Evolutionary conservation across 2,888 invertebrate species (phyloP).

Genomic region (Acronicta aceris): DNA sequence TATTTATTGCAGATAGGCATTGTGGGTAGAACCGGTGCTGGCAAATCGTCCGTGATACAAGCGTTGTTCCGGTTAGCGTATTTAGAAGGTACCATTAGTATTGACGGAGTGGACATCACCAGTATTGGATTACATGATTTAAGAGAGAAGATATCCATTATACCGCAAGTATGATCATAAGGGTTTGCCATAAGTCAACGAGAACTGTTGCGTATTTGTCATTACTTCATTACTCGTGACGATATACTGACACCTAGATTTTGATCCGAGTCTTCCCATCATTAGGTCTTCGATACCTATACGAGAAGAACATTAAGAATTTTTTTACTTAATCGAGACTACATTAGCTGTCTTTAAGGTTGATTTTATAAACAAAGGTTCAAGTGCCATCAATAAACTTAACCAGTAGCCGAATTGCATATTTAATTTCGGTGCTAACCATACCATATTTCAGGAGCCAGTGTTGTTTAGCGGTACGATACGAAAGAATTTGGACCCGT

Average conservation of each 20-base stretch:
- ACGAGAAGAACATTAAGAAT: no score
- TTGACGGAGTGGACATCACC: slow-evolving; percentile 91
- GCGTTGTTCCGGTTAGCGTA: slow-evolving; percentile 91
- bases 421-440: neutral
- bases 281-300: no score
- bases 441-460: slow-evolving; percentile 90
- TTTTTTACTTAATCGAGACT: no score
- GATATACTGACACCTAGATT: no score
- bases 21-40: slow-evolving; percentile 91
- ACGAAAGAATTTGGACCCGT: slow-evolving; percentile 94
- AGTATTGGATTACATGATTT: slow-evolving; percentile 90
- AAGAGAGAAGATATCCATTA: slow-evolving; percentile 90
- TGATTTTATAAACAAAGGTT: no score
- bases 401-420: no score
- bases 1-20: slow-evolving; percentile 87
- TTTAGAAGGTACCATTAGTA: slow-evolving; percentile 90
- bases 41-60: slow-evolving; percentile 92
- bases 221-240: no score
- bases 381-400: no score
- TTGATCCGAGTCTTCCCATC: no score
- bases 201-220: no score
- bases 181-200: neutral
- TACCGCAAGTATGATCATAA: slow-evolving; percentile 89
- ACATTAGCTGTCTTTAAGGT: no score
- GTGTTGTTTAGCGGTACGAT: slow-evolving; percentile 95